These are phyloP conservation scores for Caprella mutica DNA, from an alignment of 2,888 invertebrate species.

Conservation along the genomic window DNA sequence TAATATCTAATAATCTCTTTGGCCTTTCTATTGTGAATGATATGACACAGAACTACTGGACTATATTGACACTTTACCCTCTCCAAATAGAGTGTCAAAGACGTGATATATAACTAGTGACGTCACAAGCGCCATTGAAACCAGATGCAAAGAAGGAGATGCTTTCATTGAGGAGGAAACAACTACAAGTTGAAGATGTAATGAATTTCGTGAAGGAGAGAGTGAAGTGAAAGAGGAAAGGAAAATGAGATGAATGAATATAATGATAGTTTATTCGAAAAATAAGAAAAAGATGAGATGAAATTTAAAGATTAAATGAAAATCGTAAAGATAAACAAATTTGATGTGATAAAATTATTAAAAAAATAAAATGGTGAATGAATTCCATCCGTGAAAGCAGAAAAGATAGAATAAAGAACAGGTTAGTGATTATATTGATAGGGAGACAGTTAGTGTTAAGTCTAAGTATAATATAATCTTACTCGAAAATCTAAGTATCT, in stretches of 20 bases:
- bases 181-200: background rate
- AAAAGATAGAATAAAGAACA: background rate
- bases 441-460: background rate
- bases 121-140: too few relatives aligned
- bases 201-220: background rate
- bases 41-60: too few relatives aligned
- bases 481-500: background rate
- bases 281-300: background rate
- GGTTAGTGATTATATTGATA: background rate
- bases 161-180: background rate
- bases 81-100: too few relatives aligned
- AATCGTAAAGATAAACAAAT: too few relatives aligned
- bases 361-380: too few relatives aligned
- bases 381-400: too few relatives aligned
- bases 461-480: background rate
- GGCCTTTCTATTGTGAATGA: too few relatives aligned
- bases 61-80: too few relatives aligned
- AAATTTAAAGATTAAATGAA: background rate
- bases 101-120: too few relatives aligned
- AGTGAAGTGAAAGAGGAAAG: background rate
- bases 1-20: too few relatives aligned
- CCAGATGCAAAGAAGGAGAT: too few relatives aligned
- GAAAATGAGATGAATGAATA: background rate
- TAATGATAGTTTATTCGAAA: background rate
- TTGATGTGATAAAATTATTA: too few relatives aligned